Evolutionary conservation across 2,113 vertebrate genomes (phyloP).

Genomic region (Cinclus mexicanus): DNA sequence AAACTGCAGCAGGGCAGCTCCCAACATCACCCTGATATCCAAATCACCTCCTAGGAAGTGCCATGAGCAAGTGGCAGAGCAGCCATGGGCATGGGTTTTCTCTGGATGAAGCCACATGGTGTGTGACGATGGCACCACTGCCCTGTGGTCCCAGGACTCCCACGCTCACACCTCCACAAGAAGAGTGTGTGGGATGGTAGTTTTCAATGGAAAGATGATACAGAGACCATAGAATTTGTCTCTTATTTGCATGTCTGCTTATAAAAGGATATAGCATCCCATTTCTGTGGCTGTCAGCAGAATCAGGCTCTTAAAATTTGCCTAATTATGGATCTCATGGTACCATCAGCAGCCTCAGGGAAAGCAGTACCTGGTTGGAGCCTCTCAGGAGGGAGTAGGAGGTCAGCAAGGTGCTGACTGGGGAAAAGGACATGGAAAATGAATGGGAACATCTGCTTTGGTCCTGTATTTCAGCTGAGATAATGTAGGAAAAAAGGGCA

Average conservation of each 20-base stretch:
- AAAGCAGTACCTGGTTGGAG: background rate
- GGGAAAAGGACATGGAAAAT: background rate
- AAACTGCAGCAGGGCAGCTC: background rate
- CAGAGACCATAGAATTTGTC: background rate
- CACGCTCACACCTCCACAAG: fast-evolving
- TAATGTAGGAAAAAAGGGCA: background rate
- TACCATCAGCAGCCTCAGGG: background rate
- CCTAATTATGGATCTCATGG: background rate
- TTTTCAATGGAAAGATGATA: background rate
- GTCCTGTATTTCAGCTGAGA: background rate
- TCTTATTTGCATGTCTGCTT: background rate
- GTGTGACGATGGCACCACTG: fast-evolving
- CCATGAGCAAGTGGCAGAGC: background rate
- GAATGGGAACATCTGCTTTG: background rate
- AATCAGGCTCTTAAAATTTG: background rate
- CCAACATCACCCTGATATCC: background rate
- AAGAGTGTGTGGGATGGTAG: background rate
- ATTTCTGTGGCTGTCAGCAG: background rate
- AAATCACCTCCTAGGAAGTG: background rate
- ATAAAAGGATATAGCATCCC: background rate
- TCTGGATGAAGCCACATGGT: background rate
- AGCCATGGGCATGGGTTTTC: background rate
- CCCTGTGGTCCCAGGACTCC: background rate
- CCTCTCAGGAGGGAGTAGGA: background rate
- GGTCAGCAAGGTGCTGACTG: background rate